These are phyloP conservation scores for Hipposideros larvatus DNA, from an alignment of 2,797 vertebrate species.

Conservation along the genomic window DNA sequence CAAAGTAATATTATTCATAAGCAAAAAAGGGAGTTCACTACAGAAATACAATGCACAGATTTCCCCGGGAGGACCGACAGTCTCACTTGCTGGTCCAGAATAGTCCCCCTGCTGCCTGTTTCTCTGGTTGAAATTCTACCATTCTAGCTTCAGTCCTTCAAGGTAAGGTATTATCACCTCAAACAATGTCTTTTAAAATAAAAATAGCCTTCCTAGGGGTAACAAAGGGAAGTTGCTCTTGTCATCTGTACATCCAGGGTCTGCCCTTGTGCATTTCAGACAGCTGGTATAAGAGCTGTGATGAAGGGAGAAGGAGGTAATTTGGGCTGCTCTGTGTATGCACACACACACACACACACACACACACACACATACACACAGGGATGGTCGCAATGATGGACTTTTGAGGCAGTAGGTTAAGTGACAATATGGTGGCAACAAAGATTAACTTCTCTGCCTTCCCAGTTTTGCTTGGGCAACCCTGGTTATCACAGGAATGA, in stretches of 20 bases:
- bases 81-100: background rate
- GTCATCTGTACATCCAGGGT: background rate
- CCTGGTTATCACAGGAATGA: background rate
- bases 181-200: background rate
- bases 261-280: background rate
- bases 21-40: background rate
- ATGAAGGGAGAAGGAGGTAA: background rate
- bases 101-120: background rate
- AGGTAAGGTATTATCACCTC: background rate
- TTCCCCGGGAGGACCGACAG: background rate
- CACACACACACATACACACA: background rate
- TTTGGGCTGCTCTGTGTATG: rapidly evolving
- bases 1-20: background rate
- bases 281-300: background rate
- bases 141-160: background rate
- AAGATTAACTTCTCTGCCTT: background rate
- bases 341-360: background rate
- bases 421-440: background rate
- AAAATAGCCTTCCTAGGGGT: background rate
- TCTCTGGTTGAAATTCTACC: background rate
- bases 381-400: background rate
- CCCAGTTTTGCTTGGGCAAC: background rate
- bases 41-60: background rate
- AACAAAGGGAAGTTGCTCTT: background rate
- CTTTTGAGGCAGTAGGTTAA: background rate